Evolutionary conservation across 1,140 invertebrate genomes (phyloP), one percentile per base, ranked within the genome.

Genomic region (Pseudomyrmex dendroicus): DNA sequence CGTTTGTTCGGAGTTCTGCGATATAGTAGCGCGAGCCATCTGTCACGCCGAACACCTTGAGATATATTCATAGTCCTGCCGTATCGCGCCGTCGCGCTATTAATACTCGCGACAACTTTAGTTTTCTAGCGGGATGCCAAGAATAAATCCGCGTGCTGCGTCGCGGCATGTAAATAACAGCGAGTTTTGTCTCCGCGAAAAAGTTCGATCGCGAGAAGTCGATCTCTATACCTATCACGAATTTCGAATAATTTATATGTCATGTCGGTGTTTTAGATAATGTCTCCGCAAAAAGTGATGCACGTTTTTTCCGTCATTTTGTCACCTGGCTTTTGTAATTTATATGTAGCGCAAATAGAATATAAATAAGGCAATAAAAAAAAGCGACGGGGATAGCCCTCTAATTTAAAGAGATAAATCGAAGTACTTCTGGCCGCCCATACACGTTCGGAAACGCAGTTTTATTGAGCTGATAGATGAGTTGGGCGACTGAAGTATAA

Each of bases 61-160:
- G 83, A 82, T 92, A 35, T 35, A 92, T 92, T 91, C 90, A 91
- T 92, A 92, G 77, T 73, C 12, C 50, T 66, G 76, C 56, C 74
- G 64, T 85, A 84, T 46, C 59, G 82, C 76, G 82, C 76, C 83
- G 74, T 54, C 56, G 52, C 68, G 57, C 67, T 86, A 87, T 89
- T 86, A 86, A 88, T 88, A 91, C 74, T 77, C 22, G 46, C 61
- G 77, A 63, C 82, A 73, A 86, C 82, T 87, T 86, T 86, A 85
- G 87, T 82, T 84, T 52, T 83, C 64, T 25, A 67, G 56, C 64
- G 57, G 5, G 70, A 74, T 85, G 90, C 91, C 90, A 91, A 90
- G 85, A 85, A 80, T 87, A 88, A 74, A 20, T 54, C 35, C 35
- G 17, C 2, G 67, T 48, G 56, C 46, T 61, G 44, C 52, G 62